Conservation (phyloP, 35 echinoderm and acorn worm genomes). For the Patiria miniata region DNA sequence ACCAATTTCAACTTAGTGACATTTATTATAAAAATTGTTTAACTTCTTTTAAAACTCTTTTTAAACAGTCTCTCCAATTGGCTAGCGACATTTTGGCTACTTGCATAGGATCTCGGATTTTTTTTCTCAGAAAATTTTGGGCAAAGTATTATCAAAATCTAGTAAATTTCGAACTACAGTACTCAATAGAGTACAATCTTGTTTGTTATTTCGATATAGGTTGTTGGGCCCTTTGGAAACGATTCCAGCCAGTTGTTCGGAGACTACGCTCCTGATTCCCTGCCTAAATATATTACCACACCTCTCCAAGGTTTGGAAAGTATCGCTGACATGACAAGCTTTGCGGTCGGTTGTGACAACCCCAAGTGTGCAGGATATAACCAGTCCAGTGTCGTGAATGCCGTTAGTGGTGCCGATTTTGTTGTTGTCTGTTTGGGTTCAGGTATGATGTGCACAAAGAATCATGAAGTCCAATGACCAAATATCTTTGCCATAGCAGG, state of each 20-base stretch:
- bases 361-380: slow-evolving; percentile 45
- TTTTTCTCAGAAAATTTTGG: too few relatives aligned
- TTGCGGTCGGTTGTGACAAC: slow-evolving; percentile 51
- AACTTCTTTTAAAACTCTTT: too few relatives aligned
- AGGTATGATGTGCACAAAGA: not conserved
- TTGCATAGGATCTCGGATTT: too few relatives aligned
- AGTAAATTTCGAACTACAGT: too few relatives aligned
- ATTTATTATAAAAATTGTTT: too few relatives aligned
- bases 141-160: too few relatives aligned
- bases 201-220: slow-evolving; percentile 19
- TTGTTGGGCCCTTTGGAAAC: slow-evolving; percentile 80
- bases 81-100: too few relatives aligned
- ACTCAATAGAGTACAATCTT: too few relatives aligned
- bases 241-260: slow-evolving; percentile 39
- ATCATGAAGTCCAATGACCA: not conserved
- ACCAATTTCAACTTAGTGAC: too few relatives aligned
- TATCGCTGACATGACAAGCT: slow-evolving; percentile 24
- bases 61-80: too few relatives aligned
- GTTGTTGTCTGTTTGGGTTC: slow-evolving; percentile 79
- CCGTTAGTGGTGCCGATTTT: slow-evolving; percentile 59
- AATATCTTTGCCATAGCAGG: not conserved
- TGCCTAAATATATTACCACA: slow-evolving; percentile 44
- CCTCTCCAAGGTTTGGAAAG: slow-evolving; percentile 41
- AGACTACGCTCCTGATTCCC: slow-evolving; percentile 62
- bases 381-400: slow-evolving; percentile 23